phyloP scores from a whole-genome alignment of 2,113 vertebrate species.

The Psettodes erumei region DNA sequence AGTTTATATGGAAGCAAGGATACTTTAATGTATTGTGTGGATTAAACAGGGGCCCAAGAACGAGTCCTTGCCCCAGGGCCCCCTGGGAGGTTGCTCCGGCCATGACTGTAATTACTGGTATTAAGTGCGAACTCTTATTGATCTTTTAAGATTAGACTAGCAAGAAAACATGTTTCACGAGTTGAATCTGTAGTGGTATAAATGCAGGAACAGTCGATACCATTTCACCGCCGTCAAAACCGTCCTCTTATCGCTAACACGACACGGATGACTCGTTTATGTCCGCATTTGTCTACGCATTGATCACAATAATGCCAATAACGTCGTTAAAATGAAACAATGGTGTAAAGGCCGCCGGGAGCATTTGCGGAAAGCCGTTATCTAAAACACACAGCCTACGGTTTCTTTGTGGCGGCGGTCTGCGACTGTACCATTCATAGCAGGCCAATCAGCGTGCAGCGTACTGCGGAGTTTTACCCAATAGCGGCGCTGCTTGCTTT shows the following conservation, averaged over 20 bases:
- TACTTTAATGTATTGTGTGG: too few relatives aligned
- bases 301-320: background rate
- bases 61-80: too few relatives aligned
- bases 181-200: background rate
- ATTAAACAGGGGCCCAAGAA: too few relatives aligned
- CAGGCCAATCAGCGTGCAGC: slow-evolving; percentile 60
- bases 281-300: background rate
- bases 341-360: background rate
- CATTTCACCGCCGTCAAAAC: slow-evolving; percentile 4
- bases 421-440: slow-evolving; percentile 55
- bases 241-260: background rate
- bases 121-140: background rate
- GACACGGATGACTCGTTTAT: background rate
- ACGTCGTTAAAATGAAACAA: accelerated
- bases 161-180: background rate
- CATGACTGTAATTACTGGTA: background rate
- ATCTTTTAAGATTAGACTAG: background rate
- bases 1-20: too few relatives aligned
- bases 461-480: slow-evolving; percentile 47
- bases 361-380: background rate
- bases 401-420: slow-evolving; percentile 72
- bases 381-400: slow-evolving; percentile 24
- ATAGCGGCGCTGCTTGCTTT: slow-evolving; percentile 36
- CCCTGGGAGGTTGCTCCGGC: background rate
- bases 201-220: background rate